phyloP scores from a whole-genome alignment of 2,888 invertebrate genomes.

The Biston betularia region DNA sequence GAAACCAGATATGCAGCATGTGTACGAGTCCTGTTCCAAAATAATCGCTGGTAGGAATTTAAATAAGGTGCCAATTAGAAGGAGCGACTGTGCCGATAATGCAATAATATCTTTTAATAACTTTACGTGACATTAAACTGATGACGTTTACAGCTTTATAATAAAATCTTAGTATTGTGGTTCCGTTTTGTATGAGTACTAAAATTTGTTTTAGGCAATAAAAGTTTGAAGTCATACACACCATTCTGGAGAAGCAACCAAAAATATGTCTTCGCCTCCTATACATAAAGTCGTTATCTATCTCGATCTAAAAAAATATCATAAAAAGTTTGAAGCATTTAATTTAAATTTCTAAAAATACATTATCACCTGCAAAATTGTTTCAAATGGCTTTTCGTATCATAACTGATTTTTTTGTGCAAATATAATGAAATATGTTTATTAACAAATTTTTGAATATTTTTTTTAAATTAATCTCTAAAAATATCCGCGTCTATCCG shows the following conservation, averaged over 20 bases:
- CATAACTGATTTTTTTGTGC: too few relatives aligned
- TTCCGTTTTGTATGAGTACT: conserved; percentile 17
- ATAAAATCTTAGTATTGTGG: conserved; percentile 51
- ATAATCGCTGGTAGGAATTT: conserved; percentile 75
- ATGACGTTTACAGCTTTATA: conserved; percentile 63
- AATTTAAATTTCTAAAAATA: conserved; percentile 9
- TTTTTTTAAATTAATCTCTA: too few relatives aligned
- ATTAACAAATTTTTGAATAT: too few relatives aligned
- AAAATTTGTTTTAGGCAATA: conserved; percentile 10
- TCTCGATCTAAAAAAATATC: too few relatives aligned
- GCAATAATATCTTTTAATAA: conserved; percentile 69
- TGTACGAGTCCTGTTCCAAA: conserved; percentile 67
- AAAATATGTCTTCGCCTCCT: too few relatives aligned
- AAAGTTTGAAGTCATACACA: conserved; percentile 6
- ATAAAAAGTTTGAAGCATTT: conserved; percentile 6
- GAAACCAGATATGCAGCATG: conserved; percentile 70
- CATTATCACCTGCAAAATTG: not conserved
- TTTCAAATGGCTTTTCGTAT: not conserved
- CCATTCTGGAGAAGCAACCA: too few relatives aligned
- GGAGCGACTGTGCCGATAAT: conserved; percentile 58
- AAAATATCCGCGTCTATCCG: too few relatives aligned
- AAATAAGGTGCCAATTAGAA: conserved; percentile 83
- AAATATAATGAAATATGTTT: too few relatives aligned
- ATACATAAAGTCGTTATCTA: too few relatives aligned
- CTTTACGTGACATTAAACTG: conserved; percentile 66